Evolutionary conservation across 1,140 invertebrate species (phyloP), one percentile per base, ranked within the genome.

Genomic region (Anastrepha obliqua): DNA sequence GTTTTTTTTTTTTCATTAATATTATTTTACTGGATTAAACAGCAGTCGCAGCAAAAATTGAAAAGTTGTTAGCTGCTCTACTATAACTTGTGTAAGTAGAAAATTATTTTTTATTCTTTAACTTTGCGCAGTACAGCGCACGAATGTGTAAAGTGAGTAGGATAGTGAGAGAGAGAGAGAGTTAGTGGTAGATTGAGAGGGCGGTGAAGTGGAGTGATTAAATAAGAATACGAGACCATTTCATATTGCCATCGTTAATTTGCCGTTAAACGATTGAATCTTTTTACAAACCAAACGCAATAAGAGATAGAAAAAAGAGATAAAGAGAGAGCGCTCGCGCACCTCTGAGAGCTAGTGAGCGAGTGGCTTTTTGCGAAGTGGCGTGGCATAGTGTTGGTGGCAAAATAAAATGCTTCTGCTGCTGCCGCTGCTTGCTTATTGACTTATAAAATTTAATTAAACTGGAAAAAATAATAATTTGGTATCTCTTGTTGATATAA

Each of bases 1-100:
- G 62, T 42, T 86, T 86, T 86, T 86, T 86, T 60, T 86, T 4
- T 86, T 47, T 64, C 29, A 86, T 51, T 42, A 42, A 67, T 42
- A 67, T 9, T 67, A 29, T 67, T 44, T 86, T 55, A 55, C 17
- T 44, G 44, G 44, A 51, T 8, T 74, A 17, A 74, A 74, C 13
- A 74, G 13, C 44, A 47, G n/a, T 9, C 74, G 7, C 15, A 81
- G 20, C 44, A 81, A 39, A 81, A 55, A 55, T 55, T 51, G 8
- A 55, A 81, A 47, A 81, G 44, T 81, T 51, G 44, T 81, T 81
- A 20, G 44, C 47, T 55, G 67, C 42, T 74, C 6, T 44, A 47
- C 15, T 3, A 67, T 74, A 74, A 17, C 15, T 74, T 47, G 39
- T 74, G 67, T 42, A 74, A 74, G 42, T 74, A 74, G 67, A 74